Base-by-base conservation (phyloP, 1,140 invertebrate species). In the Brachionus koreanus region DNA sequence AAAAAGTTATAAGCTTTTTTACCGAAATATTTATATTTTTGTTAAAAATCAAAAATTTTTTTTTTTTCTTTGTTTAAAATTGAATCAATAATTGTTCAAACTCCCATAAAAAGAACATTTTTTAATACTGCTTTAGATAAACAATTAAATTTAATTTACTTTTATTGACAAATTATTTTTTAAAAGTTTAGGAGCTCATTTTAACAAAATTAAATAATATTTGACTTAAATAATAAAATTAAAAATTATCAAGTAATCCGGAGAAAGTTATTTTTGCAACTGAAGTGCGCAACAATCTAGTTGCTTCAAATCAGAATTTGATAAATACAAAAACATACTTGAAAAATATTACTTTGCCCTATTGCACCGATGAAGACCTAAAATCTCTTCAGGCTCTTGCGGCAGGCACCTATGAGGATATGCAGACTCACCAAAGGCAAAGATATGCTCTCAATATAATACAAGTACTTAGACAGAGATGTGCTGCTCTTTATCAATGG, bases 401-500 rank as follows among this genome's bases (percentile, higher is more conserved):
- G 19, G 29, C 76, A 4, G 61, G 61, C 7, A 65, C 76, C 33
- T 79, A 79, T 61, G 25, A 79, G 7, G 76, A 79, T n/a, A 79
- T 79, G 76, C 19, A 33, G 25, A 79, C 49, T 12, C 7, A 29
- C 3, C 49, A 79, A 37, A 57, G 76, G 19, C 76, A 79, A 65
- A 29, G 49, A 61, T 79, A 79, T 33, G 19, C 76, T 5, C 57
- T 79, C 4, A 43, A 61, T 43, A 61, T 79, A 16, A 79, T 79
- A 33, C 49, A 79, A 65, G 61, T 61, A 5, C n/a, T 79, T 6
- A 57, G 76, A 79, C 33, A 65, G 13, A 39, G 76, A 79, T 79
- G 76, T 63, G 76, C 76, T 25, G 76, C 76, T 79, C 25, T 79
- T 9, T 42, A 79, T 25, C 76, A 79, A 61, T 79, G 76, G 76